Percentiles rank a stretch among this genome's conserved stretches.
phyloP scores from a whole-genome alignment of 35 echinoderm and acorn worm genomes.

The Anneissia japonica region DNA sequence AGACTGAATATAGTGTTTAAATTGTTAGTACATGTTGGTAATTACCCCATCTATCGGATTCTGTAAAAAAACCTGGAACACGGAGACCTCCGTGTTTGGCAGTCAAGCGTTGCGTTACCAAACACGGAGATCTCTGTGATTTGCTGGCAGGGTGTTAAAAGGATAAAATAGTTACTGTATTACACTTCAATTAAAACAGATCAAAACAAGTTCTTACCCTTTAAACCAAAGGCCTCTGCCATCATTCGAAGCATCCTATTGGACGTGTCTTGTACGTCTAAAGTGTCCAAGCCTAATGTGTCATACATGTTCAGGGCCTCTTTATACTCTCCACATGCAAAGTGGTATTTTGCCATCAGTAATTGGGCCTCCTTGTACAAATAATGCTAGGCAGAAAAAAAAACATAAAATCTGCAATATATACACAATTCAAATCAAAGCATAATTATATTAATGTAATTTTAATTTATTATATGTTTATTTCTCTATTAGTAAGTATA shows the following conservation, averaged over 20 bases:
- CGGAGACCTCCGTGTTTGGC: too few relatives aligned
- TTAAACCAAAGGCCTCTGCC: slow-evolving; percentile 88
- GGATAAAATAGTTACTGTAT: too few relatives aligned
- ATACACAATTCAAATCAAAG: neutral
- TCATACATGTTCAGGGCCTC: slow-evolving; percentile 71
- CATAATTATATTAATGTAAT: neutral
- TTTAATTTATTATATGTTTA: neutral
- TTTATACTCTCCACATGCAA: slow-evolving; percentile 73
- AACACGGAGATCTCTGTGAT: too few relatives aligned
- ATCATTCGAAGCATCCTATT: slow-evolving; percentile 64
- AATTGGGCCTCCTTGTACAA: slow-evolving; percentile 80
- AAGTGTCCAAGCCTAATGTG: slow-evolving; percentile 65
- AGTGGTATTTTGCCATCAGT: slow-evolving; percentile 76
- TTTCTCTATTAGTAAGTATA: neutral
- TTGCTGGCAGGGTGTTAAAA: too few relatives aligned
- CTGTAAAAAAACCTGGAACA: too few relatives aligned
- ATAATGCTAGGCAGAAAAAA: slow-evolving; percentile 36
- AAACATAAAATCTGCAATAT: neutral
- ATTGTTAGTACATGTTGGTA: too few relatives aligned
- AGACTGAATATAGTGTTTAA: too few relatives aligned
- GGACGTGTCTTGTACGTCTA: slow-evolving; percentile 39
- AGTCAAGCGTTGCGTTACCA: too few relatives aligned
- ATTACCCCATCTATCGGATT: too few relatives aligned
- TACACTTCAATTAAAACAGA: too few relatives aligned
- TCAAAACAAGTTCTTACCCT: slow-evolving; percentile 57